Evolutionary conservation across 1,140 invertebrate species (phyloP), one percentile per base, ranked within the genome.

Genomic region (Drosophila sucinea): DNA sequence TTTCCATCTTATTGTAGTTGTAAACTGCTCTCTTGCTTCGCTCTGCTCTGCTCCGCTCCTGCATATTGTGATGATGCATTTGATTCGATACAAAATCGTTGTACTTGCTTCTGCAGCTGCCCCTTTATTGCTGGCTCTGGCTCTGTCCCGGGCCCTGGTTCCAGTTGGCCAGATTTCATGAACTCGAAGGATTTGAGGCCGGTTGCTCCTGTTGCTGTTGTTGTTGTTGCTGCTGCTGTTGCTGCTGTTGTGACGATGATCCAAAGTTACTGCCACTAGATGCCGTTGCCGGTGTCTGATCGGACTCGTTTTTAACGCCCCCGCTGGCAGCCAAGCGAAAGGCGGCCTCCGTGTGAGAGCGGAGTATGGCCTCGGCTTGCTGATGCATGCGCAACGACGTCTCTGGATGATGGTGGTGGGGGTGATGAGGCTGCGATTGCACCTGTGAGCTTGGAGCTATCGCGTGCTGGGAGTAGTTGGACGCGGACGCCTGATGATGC

Each of bases 321-420:
- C 94, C 93, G 25, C 57, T 73, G 76, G 97, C 96, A 11, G 96
- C 96, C 72, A 97, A 92, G 82, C 97, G 93, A 11, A 97, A 93
- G 1, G 96, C 95, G 23, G 95, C 96, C 87, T 97, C 96, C 1
- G 96, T 96, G 77, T 97, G 96, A 60, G 96, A 96, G 81, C 96
- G 94, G 11, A 97, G 92, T 8, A 97, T 93, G 0, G 96, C 96
- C 92, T 97, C 96, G 1, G 96, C 96, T 83, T 96, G 95, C 69
- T 94, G 90, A 29, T 91, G 94, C 93, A 97, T 96, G 66, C 96
- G 93, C 5, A 97, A 92, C 1, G 96, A 95, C 4, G 96, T 95
- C 79, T 95, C 95, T 3, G 93, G 93, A 61, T 83, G 73, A 33
- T 81, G 79, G 29, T 92, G 91, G 30, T 84, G 71, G 32, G 68